A percentile compares a stretch with the other conserved stretches of the same genome.
These are phyloP conservation scores for Cepaea nemoralis DNA, from an alignment of 1,140 invertebrate species.

Conservation along the genomic window DNA sequence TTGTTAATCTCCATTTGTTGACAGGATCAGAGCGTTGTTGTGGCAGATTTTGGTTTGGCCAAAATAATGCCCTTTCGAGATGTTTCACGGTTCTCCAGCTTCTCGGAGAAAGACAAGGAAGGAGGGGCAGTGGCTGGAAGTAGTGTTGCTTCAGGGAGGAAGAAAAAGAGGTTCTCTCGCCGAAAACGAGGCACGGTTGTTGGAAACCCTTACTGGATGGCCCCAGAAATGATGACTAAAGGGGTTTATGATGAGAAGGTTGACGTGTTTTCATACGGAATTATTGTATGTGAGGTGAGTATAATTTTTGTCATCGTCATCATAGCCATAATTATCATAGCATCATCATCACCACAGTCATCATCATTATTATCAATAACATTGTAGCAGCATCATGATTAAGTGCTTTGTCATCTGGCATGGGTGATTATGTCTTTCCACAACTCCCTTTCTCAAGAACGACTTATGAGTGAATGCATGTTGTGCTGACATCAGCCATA, in stretches of 20 bases:
- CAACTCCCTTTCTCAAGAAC: too few species aligned
- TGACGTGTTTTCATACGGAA: conserved; percentile 70
- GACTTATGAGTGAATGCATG: too few species aligned
- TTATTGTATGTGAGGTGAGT: conserved; percentile 69
- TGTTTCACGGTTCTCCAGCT: conserved; percentile 7
- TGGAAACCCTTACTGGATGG: conserved; percentile 72
- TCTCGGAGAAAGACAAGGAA: conserved; percentile 8
- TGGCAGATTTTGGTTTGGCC: conserved; percentile 71
- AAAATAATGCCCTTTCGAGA: conserved; percentile 58
- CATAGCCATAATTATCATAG: too few species aligned
- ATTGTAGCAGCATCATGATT: too few species aligned
- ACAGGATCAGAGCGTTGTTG: conserved; percentile 68
- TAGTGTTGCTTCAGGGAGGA: conserved; percentile 31
- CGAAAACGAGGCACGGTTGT: conserved; percentile 70
- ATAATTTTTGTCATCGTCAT: not conserved
- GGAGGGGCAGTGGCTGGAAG: conserved; percentile 23
- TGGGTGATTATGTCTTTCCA: too few species aligned
- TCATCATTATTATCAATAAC: too few species aligned
- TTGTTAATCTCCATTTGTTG: too few species aligned
- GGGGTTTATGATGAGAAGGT: conserved; percentile 70
- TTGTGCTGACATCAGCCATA: too few species aligned
- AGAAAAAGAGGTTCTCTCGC: conserved; percentile 55
- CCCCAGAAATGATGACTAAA: conserved; percentile 70
- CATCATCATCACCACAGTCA: too few species aligned
- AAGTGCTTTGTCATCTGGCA: too few species aligned